Base-by-base conservation (phyloP, 1,140 invertebrate genomes). In the Camponotus pennsylvanicus region DNA sequence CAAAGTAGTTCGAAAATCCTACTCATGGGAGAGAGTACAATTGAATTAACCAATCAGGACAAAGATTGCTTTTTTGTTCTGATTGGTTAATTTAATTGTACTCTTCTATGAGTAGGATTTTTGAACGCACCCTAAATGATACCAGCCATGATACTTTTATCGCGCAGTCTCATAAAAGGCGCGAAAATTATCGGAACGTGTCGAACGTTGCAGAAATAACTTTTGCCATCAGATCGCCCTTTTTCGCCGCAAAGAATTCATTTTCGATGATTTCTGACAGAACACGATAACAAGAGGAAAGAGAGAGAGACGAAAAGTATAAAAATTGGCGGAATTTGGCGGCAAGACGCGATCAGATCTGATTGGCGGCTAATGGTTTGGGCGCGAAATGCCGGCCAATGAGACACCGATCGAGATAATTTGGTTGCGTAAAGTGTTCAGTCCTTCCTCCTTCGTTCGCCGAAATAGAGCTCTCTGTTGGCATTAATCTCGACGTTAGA, bases 351-450 rank as follows among this genome's bases (percentile, higher is more conserved):
- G 32, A 63, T 57, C 66, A 71, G 42, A 27, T 27, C 55, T 66
- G 71, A 86, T 89, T 89, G 88, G 88, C 21, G 5, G 9, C 0
- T 1, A 0, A 0, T n/a, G 1, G 5, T 37, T 75, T 89, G n/a
- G 52, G 78, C 88, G 88, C 66, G 59, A 90, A 90, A 67, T 0
- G 7, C 8, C 0, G 59, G 18, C 66, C 37, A 63, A 83, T 75
- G 1, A 32, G 6, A 49, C 7, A 18, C 45, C 6, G 18, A 9
- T 45, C 7, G 9, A 15, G 18, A 6, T 64, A 42, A 27, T 21
- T 34, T 59, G 7, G 7, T 3, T 40, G 59, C 45, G n/a, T 49
- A n/a, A 73, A 6, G 55, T 79, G 63, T 3, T 49, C 21, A 57
- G 57, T 27, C 27, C 59, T 27, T 8, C 21, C 21, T 40, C 11